Base-by-base conservation (phyloP, 1,140 invertebrate genomes). In the Pemphigus obesinymphae region DNA sequence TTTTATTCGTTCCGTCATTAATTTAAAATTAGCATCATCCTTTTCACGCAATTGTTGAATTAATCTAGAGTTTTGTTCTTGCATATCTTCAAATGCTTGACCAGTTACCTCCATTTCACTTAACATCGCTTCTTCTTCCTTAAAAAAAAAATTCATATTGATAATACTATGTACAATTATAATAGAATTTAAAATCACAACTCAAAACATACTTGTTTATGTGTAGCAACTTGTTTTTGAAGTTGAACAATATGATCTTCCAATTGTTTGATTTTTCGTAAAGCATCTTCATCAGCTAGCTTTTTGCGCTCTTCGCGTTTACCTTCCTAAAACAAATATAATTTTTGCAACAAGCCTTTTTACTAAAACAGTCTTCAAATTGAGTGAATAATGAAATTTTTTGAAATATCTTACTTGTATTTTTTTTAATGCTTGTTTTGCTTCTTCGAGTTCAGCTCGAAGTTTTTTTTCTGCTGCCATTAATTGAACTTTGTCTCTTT, bases 41-140 rank as follows among this genome's bases (percentile, higher is more conserved):
- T 99, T 99, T 86, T 99, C 97, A 4, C 96, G 89, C 23, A 99
- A 88, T 87, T 99, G 97, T 85, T 99, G 96, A 73, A 99, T 95
- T 15, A 99, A 89, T 40, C 97, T 89, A 0, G 95, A 96, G 88
- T 99, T 99, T 87, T 99, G 97, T 86, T 99, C 97, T 88, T 99
- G 97, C 96, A 99, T 98, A 86, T 99, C 97, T 88, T 99, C 97
- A 87, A 98, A 99, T 0, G 98, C 98, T 88, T 98, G 97, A 0
- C 97, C 97, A 0, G 97, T 99, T 1, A 99, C 96, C 87, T 99
- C 98, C 95, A 99, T 98, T 88, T 99, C 98, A 86, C 97, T 98
- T 5, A 99, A 88, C 75, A 99, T 88, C 2, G 97, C 96, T 87
- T 99, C 97, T 88, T 99, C 98, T 87, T 99, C 97, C 92, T 96